Percentiles rank a stretch among this genome's conserved stretches.
phyloP scores from a whole-genome alignment of 2,888 invertebrate species.

The Napeogenes inachia region DNA sequence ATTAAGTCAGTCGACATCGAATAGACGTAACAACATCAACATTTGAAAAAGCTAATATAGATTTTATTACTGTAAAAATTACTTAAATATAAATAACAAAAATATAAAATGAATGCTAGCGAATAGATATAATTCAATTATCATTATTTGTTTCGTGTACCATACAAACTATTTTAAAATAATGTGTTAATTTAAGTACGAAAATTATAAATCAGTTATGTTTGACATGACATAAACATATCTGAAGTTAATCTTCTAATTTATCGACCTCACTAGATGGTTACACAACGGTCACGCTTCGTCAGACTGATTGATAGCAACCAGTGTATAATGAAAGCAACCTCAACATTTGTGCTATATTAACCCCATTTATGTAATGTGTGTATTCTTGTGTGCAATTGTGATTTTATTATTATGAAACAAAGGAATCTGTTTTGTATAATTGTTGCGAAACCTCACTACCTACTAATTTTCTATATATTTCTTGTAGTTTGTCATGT shows the following conservation, averaged over 20 bases:
- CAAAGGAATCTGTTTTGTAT: neutral
- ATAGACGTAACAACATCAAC: no score
- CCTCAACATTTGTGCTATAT: constrained; percentile 19
- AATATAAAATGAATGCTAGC: no score
- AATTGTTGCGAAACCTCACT: no score
- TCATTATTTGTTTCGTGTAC: neutral
- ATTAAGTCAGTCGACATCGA: no score
- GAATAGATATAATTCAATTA: neutral
- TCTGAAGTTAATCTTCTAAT: constrained; percentile 28
- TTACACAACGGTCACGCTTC: constrained; percentile 54
- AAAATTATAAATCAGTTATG: neutral
- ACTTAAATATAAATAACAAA: no score
- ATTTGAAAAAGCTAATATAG: no score
- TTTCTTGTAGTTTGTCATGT: no score
- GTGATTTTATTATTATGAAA: neutral
- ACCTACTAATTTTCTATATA: neutral
- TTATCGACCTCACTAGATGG: constrained; percentile 42
- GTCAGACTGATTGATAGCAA: constrained; percentile 34
- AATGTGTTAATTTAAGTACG: no score
- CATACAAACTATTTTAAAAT: no score
- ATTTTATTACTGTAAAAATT: no score
- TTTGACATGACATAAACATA: constrained; percentile 16
- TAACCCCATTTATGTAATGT: constrained; percentile 9
- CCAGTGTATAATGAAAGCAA: constrained; percentile 54
- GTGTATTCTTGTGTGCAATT: neutral